phyloP scores from a whole-genome alignment of 2,113 vertebrate genomes.

The Picathartes gymnocephalus region DNA sequence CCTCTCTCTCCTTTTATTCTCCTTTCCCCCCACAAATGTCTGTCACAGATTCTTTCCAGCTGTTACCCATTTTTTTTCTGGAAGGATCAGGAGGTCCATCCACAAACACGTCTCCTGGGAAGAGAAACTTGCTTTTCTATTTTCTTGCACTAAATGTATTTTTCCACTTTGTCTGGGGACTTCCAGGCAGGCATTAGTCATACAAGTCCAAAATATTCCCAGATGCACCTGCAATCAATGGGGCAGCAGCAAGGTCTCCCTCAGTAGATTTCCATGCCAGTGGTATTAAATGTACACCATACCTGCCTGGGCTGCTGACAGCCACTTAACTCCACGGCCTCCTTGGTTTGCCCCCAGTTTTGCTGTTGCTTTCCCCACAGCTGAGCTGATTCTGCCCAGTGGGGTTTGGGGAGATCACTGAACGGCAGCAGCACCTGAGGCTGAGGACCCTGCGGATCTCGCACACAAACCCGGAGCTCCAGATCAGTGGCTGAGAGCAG shows the following conservation, averaged over 20 bases:
- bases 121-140: background rate
- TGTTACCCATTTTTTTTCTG: background rate
- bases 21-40: background rate
- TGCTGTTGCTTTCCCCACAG: background rate
- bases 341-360: background rate
- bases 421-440: background rate
- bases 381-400: background rate
- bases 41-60: background rate
- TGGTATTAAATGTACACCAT: rapidly evolving
- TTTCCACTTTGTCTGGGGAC: background rate
- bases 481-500: background rate
- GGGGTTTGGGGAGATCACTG: background rate
- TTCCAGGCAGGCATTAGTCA: slow-evolving; percentile 3
- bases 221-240: background rate
- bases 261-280: background rate
- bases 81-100: background rate
- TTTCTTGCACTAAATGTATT: background rate
- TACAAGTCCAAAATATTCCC: background rate
- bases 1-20: background rate
- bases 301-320: background rate
- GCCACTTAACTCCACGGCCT: background rate
- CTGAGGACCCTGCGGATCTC: background rate
- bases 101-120: background rate
- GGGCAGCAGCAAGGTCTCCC: background rate
- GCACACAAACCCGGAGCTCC: background rate